Percentiles rank a stretch among this genome's conserved stretches.
Evolutionary conservation across 1,140 invertebrate species (phyloP).

Genomic region (Ips typographus): DNA sequence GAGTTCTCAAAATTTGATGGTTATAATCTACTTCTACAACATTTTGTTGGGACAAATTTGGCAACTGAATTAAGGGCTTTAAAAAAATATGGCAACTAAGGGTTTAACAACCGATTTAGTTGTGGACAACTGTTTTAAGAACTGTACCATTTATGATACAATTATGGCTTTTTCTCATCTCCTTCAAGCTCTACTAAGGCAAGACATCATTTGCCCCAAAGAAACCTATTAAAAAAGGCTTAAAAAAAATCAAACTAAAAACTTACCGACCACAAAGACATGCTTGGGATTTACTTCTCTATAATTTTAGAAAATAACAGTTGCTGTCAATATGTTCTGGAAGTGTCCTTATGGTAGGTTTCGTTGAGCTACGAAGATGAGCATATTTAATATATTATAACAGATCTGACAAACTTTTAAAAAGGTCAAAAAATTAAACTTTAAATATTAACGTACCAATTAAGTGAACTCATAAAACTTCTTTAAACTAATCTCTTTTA

Average conservation of each 20-base stretch:
- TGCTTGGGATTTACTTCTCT: background rate
- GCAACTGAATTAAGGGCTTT: background rate
- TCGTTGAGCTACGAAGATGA: background rate
- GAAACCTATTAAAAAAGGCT: no score
- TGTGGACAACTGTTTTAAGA: no score
- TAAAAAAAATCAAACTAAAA: conserved; percentile 1
- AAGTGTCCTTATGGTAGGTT: conserved; percentile 1
- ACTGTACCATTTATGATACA: no score
- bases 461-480: no score
- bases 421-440: no score
- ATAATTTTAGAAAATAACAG: background rate
- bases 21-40: background rate
- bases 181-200: background rate
- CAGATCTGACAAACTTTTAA: background rate
- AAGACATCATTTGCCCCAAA: background rate
- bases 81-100: background rate
- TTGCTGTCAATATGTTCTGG: background rate
- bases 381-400: background rate
- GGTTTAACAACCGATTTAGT: no score
- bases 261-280: conserved; percentile 1
- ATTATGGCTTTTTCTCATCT: background rate
- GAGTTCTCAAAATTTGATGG: background rate
- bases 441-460: no score
- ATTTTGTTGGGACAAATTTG: background rate
- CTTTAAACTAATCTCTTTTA: background rate